Evolutionary conservation across 23 tunicate species (phyloP), one percentile per base, ranked within the genome.

Genomic region (Halocynthia aurantium): DNA sequence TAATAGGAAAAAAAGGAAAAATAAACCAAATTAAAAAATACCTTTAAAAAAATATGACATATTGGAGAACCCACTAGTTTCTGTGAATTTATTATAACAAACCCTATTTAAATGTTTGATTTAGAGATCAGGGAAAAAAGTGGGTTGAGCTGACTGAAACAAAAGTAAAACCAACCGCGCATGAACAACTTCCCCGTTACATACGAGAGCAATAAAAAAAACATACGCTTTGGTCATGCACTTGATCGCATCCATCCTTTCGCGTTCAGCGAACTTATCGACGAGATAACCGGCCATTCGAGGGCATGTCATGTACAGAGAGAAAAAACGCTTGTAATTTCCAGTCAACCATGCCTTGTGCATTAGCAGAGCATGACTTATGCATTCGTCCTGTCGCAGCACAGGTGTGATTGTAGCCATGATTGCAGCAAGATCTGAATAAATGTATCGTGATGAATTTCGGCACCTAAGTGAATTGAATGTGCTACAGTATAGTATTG

Each of bases 211-310:
- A 21, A 75, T 75, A 75, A 10, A 12, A 55, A 62, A 84, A 80
- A 94, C 99, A 88, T 88, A 94, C 99, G 95, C 99, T 84, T 84
- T 94, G 19, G 81, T 76, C 8, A 94, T 84, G 72, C 61, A 72
- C 31, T 82, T 65, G 12, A 96, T 61, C 13, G 97, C 99, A 22
- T 62, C 49, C 69, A 80, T 89, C 67, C 99, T 69, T 80, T 96
- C 99, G 22, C 99, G 57, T 2, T 79, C 82, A 8, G 70, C 87
- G 64, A 96, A 96, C 72, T 96, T 96, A 76, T 92, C 99, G 83
- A 96, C 84, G n/a, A 96, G 88, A 52, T 90, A 85, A 6, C 91
- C 96, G 6, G 87, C 93, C 96, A 90, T 92, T 7, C 73, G 75
- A 5, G 96, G 91, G 5, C 93, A 88, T 5, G 66, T 64, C 17